Conservation (phyloP, 2,797 vertebrate species). For the Gambusia yucatana region DNA sequence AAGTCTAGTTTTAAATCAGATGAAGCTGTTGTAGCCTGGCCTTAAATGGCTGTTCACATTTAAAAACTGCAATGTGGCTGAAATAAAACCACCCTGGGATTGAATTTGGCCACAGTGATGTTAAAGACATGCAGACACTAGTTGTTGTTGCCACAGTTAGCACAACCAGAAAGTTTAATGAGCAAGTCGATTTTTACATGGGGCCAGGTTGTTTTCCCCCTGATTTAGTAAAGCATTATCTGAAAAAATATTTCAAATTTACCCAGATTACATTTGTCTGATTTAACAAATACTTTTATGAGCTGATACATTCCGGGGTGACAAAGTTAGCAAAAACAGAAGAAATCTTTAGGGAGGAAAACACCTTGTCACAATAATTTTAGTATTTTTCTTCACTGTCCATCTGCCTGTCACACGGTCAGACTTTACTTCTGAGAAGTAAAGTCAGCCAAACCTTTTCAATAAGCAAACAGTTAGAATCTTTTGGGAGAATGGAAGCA, state of each 20-base stretch:
- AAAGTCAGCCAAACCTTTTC: background rate
- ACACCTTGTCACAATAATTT: background rate
- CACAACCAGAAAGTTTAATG: background rate
- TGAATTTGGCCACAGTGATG: background rate
- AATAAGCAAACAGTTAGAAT: background rate
- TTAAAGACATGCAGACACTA: background rate
- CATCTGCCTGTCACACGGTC: background rate
- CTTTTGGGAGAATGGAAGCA: background rate
- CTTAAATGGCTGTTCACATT: background rate
- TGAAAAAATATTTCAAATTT: background rate
- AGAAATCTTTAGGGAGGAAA: background rate
- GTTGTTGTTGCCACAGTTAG: background rate
- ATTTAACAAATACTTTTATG: background rate
- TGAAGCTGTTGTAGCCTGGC: background rate
- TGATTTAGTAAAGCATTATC: background rate
- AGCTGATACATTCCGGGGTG: background rate
- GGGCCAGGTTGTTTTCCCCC: background rate
- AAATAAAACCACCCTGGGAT: background rate
- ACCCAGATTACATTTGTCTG: background rate
- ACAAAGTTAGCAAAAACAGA: background rate
- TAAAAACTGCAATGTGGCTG: background rate
- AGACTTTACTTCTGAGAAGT: background rate
- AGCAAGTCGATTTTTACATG: background rate
- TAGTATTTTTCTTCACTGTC: background rate
- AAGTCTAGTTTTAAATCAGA: background rate